Evolutionary conservation across 2,797 vertebrate species (phyloP), one percentile per base, ranked within the genome.

Genomic region (Lagodon rhomboides): DNA sequence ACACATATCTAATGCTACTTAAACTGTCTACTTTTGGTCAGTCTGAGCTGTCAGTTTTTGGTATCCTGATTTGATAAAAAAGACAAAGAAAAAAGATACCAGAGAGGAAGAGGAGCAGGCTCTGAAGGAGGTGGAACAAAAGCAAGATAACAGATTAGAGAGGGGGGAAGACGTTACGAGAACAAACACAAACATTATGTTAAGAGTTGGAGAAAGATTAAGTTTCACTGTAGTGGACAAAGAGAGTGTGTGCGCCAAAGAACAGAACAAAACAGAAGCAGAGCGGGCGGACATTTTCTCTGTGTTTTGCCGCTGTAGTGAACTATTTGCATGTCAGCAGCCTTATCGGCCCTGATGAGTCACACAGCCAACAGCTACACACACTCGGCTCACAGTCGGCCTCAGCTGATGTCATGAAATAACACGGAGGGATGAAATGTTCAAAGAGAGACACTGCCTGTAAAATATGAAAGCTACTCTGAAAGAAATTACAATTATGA

Each of bases 251-350:
- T 3, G 12, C 43, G 41, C 12, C 25, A 22, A 18, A 73, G 62
- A 73, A 64, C 41, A 56, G 65, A 25, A 54, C 61, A 20, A 30
- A 76, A 77, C 4, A 23, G 60, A 53, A 58, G 41, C 59, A 27
- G 59, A 63, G 34, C 43, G 13, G 43, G 15, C 0, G 34, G 47
- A 59, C 72, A 46, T 65, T 63, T 75, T 77, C 38, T 79, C 46
- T 25, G 51, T 56, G 53, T 58, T 63, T 50, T 65, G 22, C 67
- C 1, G 12, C 54, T 30, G 66, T n/a, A 23, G 43, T 34, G 25
- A 82, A 83, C 68, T 68, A 90, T 91, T 91, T 93, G 91, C 87
- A 90, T 91, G 82, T 89, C 77, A 84, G 83, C 86, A 67, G 79
- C 55, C 79, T 89, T 87, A 89, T 91, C 88, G 25, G 0, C 22